Evolutionary conservation across 2,888 invertebrate genomes (phyloP).

Genomic region (Mythimna lalbum): DNA sequence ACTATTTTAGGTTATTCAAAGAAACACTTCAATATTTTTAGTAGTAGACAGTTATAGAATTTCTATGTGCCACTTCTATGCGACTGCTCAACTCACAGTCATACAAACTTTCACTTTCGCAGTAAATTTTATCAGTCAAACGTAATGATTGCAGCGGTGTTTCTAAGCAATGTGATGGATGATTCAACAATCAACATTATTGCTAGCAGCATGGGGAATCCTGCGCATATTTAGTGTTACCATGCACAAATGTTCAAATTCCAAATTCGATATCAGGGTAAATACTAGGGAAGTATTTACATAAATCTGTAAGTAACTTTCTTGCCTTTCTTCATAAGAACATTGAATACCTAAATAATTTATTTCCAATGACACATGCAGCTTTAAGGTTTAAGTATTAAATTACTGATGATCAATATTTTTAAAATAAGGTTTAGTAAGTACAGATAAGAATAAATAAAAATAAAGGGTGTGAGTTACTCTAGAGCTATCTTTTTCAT

Average conservation of each 20-base stretch:
- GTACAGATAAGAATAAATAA: no score
- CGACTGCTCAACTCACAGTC: background rate
- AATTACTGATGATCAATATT: no score
- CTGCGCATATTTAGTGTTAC: conserved; percentile 17
- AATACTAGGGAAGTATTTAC: no score
- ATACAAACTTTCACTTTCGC: background rate
- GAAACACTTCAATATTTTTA: background rate
- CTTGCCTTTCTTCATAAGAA: no score
- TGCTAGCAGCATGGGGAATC: conserved; percentile 15
- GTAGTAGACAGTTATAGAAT: background rate
- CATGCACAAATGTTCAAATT: conserved; percentile 7
- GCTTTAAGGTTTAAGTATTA: no score
- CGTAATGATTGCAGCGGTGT: conserved; percentile 5
- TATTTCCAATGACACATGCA: no score
- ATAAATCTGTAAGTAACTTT: no score
- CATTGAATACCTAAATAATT: background rate
- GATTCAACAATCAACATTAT: conserved; percentile 18
- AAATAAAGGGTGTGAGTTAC: no score
- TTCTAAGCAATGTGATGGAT: conserved; percentile 7
- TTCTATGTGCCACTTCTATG: background rate
- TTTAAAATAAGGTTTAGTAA: no score
- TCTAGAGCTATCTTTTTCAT: no score
- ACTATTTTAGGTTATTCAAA: background rate
- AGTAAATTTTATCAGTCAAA: background rate
- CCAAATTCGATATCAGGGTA: background rate